Conservation (phyloP, 2,888 invertebrate species). For the Galeopsomyia nigrocyanea region DNA sequence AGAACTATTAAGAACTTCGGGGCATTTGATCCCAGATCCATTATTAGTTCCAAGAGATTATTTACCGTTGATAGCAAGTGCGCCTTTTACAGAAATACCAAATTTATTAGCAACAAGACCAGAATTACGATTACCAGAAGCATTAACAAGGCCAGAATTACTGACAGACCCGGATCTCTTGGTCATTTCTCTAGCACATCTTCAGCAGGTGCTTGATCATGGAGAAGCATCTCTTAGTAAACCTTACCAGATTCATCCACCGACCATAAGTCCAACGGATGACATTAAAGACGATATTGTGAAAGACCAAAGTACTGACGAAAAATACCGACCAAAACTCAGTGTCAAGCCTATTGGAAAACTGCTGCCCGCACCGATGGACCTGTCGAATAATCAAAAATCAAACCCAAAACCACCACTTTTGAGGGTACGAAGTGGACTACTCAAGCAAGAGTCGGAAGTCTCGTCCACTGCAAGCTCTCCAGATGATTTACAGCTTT, state of each 20-base stretch:
- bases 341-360: conserved; percentile 66
- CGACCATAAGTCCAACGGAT: conserved; percentile 31
- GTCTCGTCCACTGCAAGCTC: conserved; percentile 64
- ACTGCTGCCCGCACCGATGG: conserved; percentile 65
- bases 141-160: conserved; percentile 79
- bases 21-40: conserved; percentile 84
- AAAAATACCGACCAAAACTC: conserved; percentile 60
- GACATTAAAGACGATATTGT: conserved; percentile 22
- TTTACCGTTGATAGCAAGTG: conserved; percentile 78
- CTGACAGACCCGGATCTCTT: conserved; percentile 84
- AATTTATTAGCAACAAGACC: conserved; percentile 79
- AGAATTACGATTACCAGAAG: conserved; percentile 81
- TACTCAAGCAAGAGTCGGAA: conserved; percentile 65
- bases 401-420: conserved; percentile 59
- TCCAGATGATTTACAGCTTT: conserved; percentile 74
- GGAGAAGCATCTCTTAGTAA: conserved; percentile 58
- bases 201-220: conserved; percentile 70
- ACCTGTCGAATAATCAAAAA: conserved; percentile 61
- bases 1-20: conserved; percentile 76
- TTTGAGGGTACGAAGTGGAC: conserved; percentile 61
- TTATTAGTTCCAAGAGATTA: conserved; percentile 84
- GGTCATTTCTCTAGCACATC: conserved; percentile 81
- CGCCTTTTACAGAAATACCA: conserved; percentile 84
- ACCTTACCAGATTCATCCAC: conserved; percentile 43
- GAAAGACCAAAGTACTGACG: conserved; percentile 22